Conservation (phyloP, 2,113 vertebrate species). For the Clarias batrachus region DNA sequence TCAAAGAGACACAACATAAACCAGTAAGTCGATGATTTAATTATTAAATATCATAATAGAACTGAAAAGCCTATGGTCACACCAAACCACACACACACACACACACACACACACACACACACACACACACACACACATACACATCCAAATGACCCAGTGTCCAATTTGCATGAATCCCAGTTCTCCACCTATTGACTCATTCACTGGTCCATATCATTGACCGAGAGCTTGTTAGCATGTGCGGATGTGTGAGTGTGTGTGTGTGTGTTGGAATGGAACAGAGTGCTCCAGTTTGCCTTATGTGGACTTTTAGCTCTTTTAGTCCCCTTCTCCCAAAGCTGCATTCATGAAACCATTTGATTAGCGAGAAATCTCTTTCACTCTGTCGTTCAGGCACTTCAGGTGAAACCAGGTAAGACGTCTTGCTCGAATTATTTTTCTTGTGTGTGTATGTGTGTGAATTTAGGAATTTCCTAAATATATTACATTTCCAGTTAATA, state of each 20-base stretch:
- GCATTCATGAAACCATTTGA: slow-evolving; percentile 57
- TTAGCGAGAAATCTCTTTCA: slow-evolving; percentile 51
- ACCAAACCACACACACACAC: not conserved
- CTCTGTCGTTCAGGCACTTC: slow-evolving; percentile 46
- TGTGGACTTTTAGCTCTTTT: not conserved
- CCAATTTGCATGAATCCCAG: slow-evolving; percentile 46
- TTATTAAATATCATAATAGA: not conserved
- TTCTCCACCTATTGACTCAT: slow-evolving; percentile 41
- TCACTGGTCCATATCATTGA: slow-evolving; percentile 51
- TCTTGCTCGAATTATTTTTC: not conserved
- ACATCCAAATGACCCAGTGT: slow-evolving; percentile 21
- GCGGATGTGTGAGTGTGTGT: slow-evolving; percentile 3
- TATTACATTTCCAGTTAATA: not conserved
- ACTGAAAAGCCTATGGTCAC: not conserved
- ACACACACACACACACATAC: slow-evolving; percentile 3
- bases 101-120: slow-evolving; percentile 9
- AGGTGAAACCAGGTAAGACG: slow-evolving; percentile 64
- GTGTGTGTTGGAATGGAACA: slow-evolving; percentile 8
- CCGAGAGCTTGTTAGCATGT: slow-evolving; percentile 1
- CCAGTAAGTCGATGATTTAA: not conserved
- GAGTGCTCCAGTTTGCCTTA: slow-evolving; percentile 1
- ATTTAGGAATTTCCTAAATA: not conserved
- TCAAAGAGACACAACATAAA: too few species aligned
- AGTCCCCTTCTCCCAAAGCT: slow-evolving; percentile 50
- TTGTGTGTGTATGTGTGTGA: not conserved